Conservation (phyloP, 2,888 invertebrate genomes). For the Diaprepes abbreviatus region DNA sequence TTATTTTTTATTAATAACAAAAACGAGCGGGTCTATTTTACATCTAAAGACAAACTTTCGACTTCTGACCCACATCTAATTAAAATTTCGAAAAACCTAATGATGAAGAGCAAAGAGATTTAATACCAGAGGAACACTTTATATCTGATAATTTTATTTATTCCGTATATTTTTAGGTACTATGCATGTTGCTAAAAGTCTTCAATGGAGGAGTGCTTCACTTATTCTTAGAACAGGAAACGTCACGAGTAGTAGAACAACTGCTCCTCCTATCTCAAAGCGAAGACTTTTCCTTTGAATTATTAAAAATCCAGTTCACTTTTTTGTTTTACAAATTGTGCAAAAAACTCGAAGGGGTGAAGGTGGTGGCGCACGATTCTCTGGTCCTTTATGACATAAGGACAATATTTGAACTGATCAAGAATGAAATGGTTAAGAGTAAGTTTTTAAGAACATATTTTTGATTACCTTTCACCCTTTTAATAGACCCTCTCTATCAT, state of each 20-base stretch:
- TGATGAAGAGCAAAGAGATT: too few relatives aligned
- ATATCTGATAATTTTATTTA: too few relatives aligned
- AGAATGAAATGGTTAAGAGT: slow-evolving; percentile 43
- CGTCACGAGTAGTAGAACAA: slow-evolving; percentile 12
- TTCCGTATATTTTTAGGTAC: slow-evolving; percentile 30
- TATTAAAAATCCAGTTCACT: slow-evolving; percentile 35
- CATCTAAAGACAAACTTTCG: too few relatives aligned
- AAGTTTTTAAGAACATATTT: neutral
- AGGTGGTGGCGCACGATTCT: slow-evolving; percentile 14
- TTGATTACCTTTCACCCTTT: too few relatives aligned
- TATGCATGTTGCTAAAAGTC: slow-evolving; percentile 24
- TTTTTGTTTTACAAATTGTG: slow-evolving; percentile 36
- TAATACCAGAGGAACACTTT: too few relatives aligned
- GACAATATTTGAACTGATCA: slow-evolving; percentile 31
- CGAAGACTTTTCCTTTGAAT: slow-evolving; percentile 38
- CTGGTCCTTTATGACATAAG: slow-evolving; percentile 23
- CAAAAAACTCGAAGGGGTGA: neutral
- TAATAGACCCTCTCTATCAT: too few relatives aligned
- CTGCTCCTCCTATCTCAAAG: slow-evolving; percentile 32
- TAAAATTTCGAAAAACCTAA: too few relatives aligned
- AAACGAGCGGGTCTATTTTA: too few relatives aligned
- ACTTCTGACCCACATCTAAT: too few relatives aligned
- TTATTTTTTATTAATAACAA: too few relatives aligned
- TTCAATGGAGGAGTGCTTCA: slow-evolving; percentile 3
- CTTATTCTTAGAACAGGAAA: slow-evolving; percentile 28